Evolutionary conservation across 2,888 invertebrate species (phyloP).

Genomic region (Aleiodes alternator): DNA sequence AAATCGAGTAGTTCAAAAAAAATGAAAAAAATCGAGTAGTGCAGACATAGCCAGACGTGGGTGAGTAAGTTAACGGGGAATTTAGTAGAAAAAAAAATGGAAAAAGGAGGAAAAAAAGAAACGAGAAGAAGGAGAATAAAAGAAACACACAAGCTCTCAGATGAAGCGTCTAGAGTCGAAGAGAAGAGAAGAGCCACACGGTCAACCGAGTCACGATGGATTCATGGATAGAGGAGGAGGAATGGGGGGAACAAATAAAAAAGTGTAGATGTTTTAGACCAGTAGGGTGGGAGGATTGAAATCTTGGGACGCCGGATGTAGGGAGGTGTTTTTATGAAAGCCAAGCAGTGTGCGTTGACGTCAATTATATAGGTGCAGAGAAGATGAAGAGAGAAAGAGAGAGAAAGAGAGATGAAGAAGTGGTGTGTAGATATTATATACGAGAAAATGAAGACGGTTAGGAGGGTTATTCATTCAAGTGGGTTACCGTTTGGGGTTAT

Average conservation of each 20-base stretch:
- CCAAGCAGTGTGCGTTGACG: conserved; percentile 73
- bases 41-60: conserved; percentile 62
- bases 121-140: conserved; percentile 19
- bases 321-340: conserved; percentile 75
- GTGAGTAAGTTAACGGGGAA: conserved; percentile 69
- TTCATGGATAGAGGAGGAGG: conserved; percentile 17
- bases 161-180: conserved; percentile 45
- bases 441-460: conserved; percentile 12
- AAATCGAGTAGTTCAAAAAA: conserved; percentile 31
- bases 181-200: conserved; percentile 35
- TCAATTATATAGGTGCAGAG: conserved; percentile 73
- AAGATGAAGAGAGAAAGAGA: conserved; percentile 10
- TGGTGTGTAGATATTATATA: background rate
- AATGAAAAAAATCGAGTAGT: conserved; percentile 22
- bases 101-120: background rate
- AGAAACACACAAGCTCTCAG: conserved; percentile 34
- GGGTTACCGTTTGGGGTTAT: conserved; percentile 18
- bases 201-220: conserved; percentile 46
- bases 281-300: conserved; percentile 59
- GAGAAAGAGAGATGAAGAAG: background rate
- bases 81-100: conserved; percentile 59
- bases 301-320: conserved; percentile 71
- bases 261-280: conserved; percentile 28
- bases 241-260: conserved; percentile 21
- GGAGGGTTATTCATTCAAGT: conserved; percentile 19